Evolutionary conservation across 2,888 invertebrate species (phyloP), one percentile per base, ranked within the genome.

Genomic region (Phengaris arion): DNA sequence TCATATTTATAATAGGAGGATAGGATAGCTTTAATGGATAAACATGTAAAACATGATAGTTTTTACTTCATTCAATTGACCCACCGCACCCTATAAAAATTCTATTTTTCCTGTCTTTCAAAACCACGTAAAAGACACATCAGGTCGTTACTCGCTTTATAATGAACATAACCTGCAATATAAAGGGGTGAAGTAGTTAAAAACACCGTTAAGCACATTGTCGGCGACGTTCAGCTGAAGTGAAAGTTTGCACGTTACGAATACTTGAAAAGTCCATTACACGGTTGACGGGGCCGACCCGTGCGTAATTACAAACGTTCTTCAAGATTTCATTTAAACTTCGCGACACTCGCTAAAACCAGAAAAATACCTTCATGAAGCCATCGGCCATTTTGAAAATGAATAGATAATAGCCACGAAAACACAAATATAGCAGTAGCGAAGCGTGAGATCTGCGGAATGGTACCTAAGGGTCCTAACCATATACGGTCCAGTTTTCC

Each of bases 211-310:
- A 91, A 89, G 90, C 89, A 88, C 89, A 91, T 92, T 90, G 90
- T 91, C 89, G 87, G 86, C 83, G 87, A 85, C 89, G 87, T 89
- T 90, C 86, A 85, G 85, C 84, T 86, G 84, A 85, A 87, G 89
- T 86, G 86, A 88, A 92, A 92, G 89, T 92, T 92, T 89, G 85
- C 91, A 88, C 90, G 90, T 91, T 91, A 91, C 86, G 87, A 91
- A 91, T 91, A 91, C 92, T 92, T 91, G 91, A 88, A 89, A 92
- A 92, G 90, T 92, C 92, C 91, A 92, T 92, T 92, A 92, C 92
- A 91, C 90, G 92, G 87, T 85, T 88, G 89, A 88, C 86, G 87
- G 88, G 84, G 85, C 83, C 86, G 83, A 87, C 85, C 88, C 90
- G 90, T 89, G 90, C 89, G 89, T 91, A 91, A 92, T 92, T 91